Percentiles rank a stretch among this genome's conserved stretches.
phyloP scores from a whole-genome alignment of 2,888 invertebrate species.

The Syrphus vitripennis region DNA sequence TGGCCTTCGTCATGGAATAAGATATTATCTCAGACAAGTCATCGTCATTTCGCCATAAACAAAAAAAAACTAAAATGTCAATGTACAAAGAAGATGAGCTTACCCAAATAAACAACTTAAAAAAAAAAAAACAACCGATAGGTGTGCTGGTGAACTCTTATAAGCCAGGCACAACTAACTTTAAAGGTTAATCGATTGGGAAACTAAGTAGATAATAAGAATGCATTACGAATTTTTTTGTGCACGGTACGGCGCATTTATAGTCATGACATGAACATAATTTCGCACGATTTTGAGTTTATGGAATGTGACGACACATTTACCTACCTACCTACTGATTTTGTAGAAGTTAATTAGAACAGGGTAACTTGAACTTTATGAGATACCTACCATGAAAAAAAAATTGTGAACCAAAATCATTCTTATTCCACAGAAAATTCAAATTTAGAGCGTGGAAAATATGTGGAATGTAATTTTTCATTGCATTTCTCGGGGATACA shows the following conservation, averaged over 20 bases:
- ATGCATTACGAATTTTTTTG: conserved; percentile 1
- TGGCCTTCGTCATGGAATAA: conserved; percentile 41
- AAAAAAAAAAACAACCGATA: not conserved
- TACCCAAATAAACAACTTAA: not conserved
- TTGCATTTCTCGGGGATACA: too few species aligned
- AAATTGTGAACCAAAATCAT: too few species aligned
- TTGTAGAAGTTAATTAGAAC: not conserved
- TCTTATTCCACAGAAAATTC: too few species aligned
- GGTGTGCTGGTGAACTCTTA: conserved; percentile 40
- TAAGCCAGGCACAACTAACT: not conserved
- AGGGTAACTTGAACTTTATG: not conserved
- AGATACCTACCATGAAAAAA: too few species aligned
- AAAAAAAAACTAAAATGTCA: too few species aligned
- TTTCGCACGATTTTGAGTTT: conserved; percentile 37
- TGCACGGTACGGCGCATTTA: not conserved
- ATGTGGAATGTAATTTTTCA: too few species aligned
- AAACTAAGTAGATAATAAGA: not conserved
- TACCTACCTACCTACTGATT: not conserved
- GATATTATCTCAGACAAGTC: conserved; percentile 1
- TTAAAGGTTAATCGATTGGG: conserved; percentile 46
- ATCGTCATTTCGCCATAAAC: not conserved
- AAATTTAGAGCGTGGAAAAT: too few species aligned
- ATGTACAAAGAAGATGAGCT: conserved; percentile 48
- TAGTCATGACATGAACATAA: conserved; percentile 21
- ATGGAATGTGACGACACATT: conserved; percentile 10